These are phyloP conservation scores for Lophochroa leadbeateri DNA, from an alignment of 2,113 vertebrate genomes.

Conservation along the genomic window DNA sequence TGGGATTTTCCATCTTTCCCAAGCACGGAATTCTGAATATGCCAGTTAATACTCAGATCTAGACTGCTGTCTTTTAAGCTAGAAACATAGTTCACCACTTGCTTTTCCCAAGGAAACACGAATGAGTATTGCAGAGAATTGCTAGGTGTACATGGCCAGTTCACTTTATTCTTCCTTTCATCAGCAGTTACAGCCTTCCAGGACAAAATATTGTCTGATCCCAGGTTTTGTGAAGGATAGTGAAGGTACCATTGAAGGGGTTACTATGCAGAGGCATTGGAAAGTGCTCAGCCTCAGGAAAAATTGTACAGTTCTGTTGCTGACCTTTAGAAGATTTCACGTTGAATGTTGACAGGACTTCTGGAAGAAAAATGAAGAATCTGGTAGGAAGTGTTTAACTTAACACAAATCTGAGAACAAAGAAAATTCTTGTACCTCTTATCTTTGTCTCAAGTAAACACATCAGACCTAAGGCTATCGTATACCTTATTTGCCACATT, in stretches of 20 bases:
- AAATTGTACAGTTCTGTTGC: neutral
- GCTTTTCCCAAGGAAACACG: neutral
- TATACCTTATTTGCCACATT: neutral
- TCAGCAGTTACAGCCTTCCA: neutral
- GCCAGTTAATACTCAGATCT: neutral
- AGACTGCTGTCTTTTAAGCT: neutral
- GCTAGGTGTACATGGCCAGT: neutral
- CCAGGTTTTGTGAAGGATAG: neutral
- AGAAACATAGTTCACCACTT: neutral
- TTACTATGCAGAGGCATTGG: neutral
- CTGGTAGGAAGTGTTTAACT: neutral
- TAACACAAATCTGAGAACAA: neutral
- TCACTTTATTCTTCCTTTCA: neutral
- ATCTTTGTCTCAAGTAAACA: neutral
- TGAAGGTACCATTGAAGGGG: neutral
- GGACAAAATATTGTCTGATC: neutral
- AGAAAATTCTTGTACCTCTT: neutral
- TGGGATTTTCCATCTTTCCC: neutral
- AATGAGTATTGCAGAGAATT: neutral
- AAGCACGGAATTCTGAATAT: neutral
- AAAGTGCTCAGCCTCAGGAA: neutral
- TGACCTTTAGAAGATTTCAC: neutral
- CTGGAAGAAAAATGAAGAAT: neutral
- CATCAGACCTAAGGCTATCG: neutral
- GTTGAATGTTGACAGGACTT: neutral